Evolutionary conservation across 2,888 invertebrate genomes (phyloP).

Genomic region (Athalia cordata): DNA sequence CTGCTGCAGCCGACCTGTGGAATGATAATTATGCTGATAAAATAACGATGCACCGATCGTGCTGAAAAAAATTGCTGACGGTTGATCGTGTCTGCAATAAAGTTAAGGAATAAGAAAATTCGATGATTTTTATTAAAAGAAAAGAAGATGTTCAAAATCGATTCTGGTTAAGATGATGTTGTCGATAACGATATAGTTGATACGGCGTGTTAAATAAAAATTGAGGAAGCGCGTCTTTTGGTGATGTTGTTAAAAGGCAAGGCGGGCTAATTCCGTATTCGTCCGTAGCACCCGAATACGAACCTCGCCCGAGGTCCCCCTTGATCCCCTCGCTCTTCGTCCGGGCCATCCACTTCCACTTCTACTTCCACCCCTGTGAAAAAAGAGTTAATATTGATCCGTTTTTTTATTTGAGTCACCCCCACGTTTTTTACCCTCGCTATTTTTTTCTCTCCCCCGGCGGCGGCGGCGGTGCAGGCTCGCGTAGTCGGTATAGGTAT

Average conservation of each 20-base stretch:
- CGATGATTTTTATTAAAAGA: no score
- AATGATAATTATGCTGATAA: no score
- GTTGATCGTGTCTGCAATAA: no score
- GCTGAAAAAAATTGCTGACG: no score
- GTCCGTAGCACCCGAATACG: slow-evolving; percentile 47
- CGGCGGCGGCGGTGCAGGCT: slow-evolving; percentile 46
- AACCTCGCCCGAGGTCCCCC: slow-evolving; percentile 42
- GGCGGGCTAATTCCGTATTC: slow-evolving; percentile 61
- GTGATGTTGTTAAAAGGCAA: slow-evolving; percentile 38
- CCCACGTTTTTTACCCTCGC: slow-evolving; percentile 79
- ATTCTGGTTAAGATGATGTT: not conserved
- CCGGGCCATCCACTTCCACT: slow-evolving; percentile 59
- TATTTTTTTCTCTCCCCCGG: slow-evolving; percentile 72
- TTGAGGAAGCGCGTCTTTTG: slow-evolving; percentile 15
- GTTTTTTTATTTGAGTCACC: slow-evolving; percentile 80
- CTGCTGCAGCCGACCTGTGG: not conserved
- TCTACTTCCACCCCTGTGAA: slow-evolving; percentile 67
- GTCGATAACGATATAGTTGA: slow-evolving; percentile 5
- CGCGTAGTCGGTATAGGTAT: slow-evolving; percentile 43
- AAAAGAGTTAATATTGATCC: slow-evolving; percentile 84
- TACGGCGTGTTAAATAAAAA: slow-evolving; percentile 9
- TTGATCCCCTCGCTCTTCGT: slow-evolving; percentile 53
- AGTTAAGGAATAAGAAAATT: no score
- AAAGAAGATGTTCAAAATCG: no score
- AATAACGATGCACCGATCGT: no score